Evolutionary conservation across 2,888 invertebrate species (phyloP), one percentile per base, ranked within the genome.

Genomic region (Yponomeuta evonymella): DNA sequence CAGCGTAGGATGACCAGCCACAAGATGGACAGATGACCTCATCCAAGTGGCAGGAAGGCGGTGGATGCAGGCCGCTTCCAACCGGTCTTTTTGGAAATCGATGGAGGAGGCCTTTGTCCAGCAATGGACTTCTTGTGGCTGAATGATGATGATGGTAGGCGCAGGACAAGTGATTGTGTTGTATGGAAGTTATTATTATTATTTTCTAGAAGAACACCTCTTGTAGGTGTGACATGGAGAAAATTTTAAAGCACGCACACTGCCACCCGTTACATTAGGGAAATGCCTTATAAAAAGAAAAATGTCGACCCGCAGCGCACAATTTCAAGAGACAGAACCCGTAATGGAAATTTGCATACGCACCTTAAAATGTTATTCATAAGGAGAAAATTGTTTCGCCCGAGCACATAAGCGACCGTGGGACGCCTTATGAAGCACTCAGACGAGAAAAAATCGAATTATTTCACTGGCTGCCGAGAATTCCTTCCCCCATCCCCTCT

Each of bases 311-410:
- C 82, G 84, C 85, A 86, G 84, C 86, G 86, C 86, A 86, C 84
- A 87, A 87, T 88, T 89, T 85, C 83, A 76, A 79, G 79, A 83
- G 84, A 86, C 84, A 83, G 84, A 79, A 58, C 80, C 80, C 80
- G 85, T 89, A 90, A 90, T 89, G 87, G 88, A 86, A 87, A 90
- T 91, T 90, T 88, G 86, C 90, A 90, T 90, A 85, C 86, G 83
- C 86, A 88, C 85, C 89, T 90, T 87, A 88, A 90, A 91, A 89
- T 88, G 87, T 90, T 91, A 91, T 90, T 91, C 90, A 88, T 90
- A 90, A 89, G 88, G 83, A 83, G 90, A 88, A 90, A 90, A 90
- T 91, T 90, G 89, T 90, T 88, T 89, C 86, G 80, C 83, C 83
- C 84, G 78, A 79, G 78, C 76, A 74, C 77, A 11, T 64, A 69